Conservation (phyloP, 2,797 vertebrate species). For the Malurus leucopterus region DNA sequence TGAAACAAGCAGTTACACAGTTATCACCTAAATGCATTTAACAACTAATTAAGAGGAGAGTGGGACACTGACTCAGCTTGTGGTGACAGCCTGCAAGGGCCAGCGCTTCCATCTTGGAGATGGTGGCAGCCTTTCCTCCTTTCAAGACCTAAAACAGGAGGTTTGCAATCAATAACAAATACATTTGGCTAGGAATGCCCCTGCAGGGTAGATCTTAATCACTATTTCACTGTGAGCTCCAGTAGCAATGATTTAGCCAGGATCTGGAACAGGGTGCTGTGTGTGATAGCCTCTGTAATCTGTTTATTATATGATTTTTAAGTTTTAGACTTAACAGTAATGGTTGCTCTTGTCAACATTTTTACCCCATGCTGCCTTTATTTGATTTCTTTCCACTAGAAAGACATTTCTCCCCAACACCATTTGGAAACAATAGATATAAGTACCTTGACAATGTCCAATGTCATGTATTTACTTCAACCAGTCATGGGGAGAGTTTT, state of each 20-base stretch:
- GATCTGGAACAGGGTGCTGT: not conserved
- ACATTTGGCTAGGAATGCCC: not conserved
- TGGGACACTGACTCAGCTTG: not conserved
- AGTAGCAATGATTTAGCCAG: not conserved
- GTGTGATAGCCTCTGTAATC: not conserved
- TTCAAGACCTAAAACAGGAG: not conserved
- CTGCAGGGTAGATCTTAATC: not conserved
- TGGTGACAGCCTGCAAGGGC: not conserved
- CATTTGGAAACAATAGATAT: not conserved
- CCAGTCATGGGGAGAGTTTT: not conserved
- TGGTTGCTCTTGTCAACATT: not conserved
- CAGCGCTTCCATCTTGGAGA: not conserved
- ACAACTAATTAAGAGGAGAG: not conserved
- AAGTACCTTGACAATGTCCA: not conserved
- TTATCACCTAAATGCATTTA: fast-evolving
- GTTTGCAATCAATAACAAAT: not conserved
- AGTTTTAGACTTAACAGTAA: not conserved
- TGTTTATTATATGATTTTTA: not conserved
- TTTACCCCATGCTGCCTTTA: not conserved
- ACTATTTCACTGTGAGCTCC: not conserved
- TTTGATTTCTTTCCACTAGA: not conserved
- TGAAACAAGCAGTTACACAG: not conserved
- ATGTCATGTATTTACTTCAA: not conserved
- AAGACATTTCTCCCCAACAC: not conserved
- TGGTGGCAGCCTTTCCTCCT: not conserved